These are phyloP conservation scores for Brenthis hecate DNA, from an alignment of 2,888 invertebrate genomes.

Conservation along the genomic window DNA sequence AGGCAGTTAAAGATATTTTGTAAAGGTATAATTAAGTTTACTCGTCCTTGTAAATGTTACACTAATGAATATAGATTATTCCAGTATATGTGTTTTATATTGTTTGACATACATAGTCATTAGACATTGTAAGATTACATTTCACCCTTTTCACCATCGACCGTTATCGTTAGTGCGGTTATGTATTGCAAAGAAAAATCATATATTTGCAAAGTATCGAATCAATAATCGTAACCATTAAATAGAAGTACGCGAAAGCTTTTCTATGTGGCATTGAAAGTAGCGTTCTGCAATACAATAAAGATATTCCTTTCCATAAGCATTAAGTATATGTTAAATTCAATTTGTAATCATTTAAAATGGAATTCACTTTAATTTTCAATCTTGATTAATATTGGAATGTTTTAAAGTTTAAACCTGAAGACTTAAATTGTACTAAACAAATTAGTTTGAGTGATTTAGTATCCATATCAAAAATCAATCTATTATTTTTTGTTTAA, in stretches of 20 bases:
- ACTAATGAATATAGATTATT: too few species aligned
- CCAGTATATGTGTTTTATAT: background rate
- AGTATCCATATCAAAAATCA: background rate
- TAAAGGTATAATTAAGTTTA: too few species aligned
- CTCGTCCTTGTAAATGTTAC: too few species aligned
- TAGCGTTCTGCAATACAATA: background rate
- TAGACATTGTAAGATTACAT: background rate
- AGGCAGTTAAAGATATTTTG: too few species aligned
- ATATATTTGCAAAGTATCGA: slow-evolving; percentile 10
- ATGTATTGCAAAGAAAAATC: slow-evolving; percentile 10
- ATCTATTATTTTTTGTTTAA: slow-evolving; percentile 12
- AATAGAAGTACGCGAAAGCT: slow-evolving; percentile 8
- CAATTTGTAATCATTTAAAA: background rate
- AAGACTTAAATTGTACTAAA: too few species aligned
- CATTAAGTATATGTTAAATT: slow-evolving; percentile 2
- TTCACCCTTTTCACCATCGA: background rate
- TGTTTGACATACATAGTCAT: background rate
- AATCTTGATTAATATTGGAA: too few species aligned
- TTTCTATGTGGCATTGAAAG: slow-evolving; percentile 2
- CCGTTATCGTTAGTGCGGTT: background rate
- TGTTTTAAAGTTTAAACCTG: too few species aligned
- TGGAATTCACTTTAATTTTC: too few species aligned
- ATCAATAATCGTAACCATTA: slow-evolving; percentile 12
- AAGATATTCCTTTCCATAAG: slow-evolving; percentile 1
- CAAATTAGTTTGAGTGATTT: background rate